Conservation (phyloP, 2,113 vertebrate species). For the Irena cyanogastra region DNA sequence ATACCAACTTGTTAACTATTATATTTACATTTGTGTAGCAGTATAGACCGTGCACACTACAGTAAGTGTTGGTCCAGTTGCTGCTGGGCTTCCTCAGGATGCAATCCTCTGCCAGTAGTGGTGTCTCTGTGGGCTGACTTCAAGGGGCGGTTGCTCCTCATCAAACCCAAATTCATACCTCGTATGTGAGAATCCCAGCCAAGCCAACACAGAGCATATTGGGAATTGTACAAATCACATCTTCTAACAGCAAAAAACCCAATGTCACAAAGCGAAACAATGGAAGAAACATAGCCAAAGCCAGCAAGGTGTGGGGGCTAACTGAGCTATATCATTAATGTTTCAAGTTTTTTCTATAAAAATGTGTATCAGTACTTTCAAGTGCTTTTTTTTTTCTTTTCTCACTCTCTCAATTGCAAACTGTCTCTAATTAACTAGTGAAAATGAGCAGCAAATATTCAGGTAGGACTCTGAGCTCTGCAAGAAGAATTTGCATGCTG, state of each 20-base stretch:
- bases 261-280: not conserved
- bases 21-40: not conserved
- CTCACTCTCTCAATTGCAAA: not conserved
- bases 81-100: not conserved
- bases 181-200: not conserved
- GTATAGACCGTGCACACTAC: not conserved
- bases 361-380: not conserved
- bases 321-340: not conserved
- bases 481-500: not conserved
- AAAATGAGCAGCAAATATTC: not conserved
- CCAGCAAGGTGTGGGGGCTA: not conserved
- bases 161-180: not conserved
- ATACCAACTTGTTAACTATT: not conserved
- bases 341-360: not conserved
- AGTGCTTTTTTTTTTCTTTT: not conserved
- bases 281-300: not conserved
- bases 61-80: not conserved
- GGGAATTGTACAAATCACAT: fast-evolving
- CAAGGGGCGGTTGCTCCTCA: not conserved
- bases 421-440: not conserved
- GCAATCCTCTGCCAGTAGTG: not conserved
- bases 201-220: fast-evolving
- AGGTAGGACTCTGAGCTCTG: not conserved
- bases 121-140: not conserved
- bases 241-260: not conserved